Conservation (phyloP, 2,113 vertebrate species). For the cattle (Bos taurus) region ARS-UCD2.0 NC_037357.1:45714001-45714500, state of each 20-base stretch:
- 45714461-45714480: constrained; percentile 45
- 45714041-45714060: not conserved
- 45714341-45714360: constrained; percentile 60
- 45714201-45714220: constrained; percentile 66
- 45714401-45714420: constrained; percentile 47
- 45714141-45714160: not conserved
- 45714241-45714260: constrained; percentile 63
- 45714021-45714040: not conserved
- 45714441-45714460: constrained; percentile 35
- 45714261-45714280: constrained; percentile 75
- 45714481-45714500: not conserved
- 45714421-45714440: constrained; percentile 42
- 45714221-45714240: constrained; percentile 72
- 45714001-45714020: not conserved
- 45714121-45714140: not conserved
- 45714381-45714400: constrained; percentile 58
- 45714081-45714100: not conserved
- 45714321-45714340: constrained; percentile 76
- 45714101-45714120: constrained; percentile 11
- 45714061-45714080: constrained; percentile 17
- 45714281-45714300: constrained; percentile 72
- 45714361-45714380: constrained; percentile 60
- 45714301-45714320: constrained; percentile 72
- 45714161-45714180: constrained; percentile 45
- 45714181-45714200: constrained; percentile 41